These are phyloP conservation scores for Anisognathus igniventris DNA, from an alignment of 2,797 vertebrate species.

Conservation along the genomic window DNA sequence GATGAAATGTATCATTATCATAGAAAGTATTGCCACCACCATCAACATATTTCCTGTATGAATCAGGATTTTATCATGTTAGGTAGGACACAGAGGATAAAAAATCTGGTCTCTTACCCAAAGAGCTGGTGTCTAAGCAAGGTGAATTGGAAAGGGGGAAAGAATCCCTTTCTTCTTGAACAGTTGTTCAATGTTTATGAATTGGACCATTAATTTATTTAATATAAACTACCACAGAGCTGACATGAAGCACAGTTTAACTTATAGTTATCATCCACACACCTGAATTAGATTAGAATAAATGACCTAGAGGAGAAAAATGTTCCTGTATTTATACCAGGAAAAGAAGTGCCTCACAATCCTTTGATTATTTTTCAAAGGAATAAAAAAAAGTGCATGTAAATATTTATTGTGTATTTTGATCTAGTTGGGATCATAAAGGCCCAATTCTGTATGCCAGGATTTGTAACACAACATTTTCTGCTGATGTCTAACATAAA, in stretches of 20 bases:
- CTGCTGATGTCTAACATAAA: not conserved
- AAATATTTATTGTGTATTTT: constrained; percentile 8
- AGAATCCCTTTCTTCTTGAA: not conserved
- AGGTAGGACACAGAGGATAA: not conserved
- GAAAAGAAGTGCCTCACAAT: not conserved
- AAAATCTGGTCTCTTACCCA: not conserved
- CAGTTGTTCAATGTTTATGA: not conserved
- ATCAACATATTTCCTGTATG: not conserved
- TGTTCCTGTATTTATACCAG: not conserved
- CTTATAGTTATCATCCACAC: not conserved
- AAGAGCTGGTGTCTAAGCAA: not conserved
- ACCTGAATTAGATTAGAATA: not conserved
- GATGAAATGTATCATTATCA: not conserved
- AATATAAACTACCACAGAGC: not conserved
- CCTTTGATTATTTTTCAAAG: constrained; percentile 21
- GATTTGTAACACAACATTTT: not conserved
- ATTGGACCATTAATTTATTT: not conserved
- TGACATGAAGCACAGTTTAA: not conserved
- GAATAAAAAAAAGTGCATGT: not conserved
- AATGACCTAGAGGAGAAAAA: constrained; percentile 3
- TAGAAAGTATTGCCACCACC: not conserved
- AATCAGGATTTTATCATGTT: not conserved
- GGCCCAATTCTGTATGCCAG: not conserved
- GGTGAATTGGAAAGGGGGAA: not conserved
- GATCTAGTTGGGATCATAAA: not conserved